These are phyloP conservation scores for Tenthredo scrophulariae DNA, from an alignment of 2,888 invertebrate genomes.

Conservation along the genomic window DNA sequence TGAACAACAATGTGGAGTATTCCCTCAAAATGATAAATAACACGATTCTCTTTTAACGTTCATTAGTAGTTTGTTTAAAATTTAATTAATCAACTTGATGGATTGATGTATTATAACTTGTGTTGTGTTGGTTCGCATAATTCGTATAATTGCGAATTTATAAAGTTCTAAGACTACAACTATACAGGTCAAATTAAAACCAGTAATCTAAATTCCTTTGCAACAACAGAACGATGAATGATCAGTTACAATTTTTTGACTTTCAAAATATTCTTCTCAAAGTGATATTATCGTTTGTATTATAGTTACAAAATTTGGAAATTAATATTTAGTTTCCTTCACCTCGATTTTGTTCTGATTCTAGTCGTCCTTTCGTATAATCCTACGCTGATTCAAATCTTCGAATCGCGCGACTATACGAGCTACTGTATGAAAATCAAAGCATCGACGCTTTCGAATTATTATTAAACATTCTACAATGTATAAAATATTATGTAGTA, in stretches of 20 bases:
- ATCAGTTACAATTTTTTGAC: not conserved
- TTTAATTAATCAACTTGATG: not conserved
- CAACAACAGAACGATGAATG: not conserved
- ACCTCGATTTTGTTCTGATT: not conserved
- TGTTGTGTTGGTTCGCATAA: not conserved
- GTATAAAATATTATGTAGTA: not conserved
- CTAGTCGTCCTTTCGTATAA: not conserved
- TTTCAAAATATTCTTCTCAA: not conserved
- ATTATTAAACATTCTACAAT: not conserved
- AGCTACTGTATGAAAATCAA: not conserved
- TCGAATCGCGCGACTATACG: not conserved
- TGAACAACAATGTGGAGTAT: not conserved
- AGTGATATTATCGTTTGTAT: not conserved
- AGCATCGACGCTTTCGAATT: not conserved
- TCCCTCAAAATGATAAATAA: not conserved
- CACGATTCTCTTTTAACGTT: not conserved
- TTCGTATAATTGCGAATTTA: not conserved
- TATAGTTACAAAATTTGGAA: not conserved
- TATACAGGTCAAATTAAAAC: not conserved
- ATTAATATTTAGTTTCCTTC: not conserved
- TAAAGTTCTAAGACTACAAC: not conserved
- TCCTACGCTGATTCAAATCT: not conserved
- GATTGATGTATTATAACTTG: not conserved
- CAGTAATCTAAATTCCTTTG: not conserved
- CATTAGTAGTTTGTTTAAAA: not conserved